These are phyloP conservation scores for Nemotelus pantherinus DNA, from an alignment of 2,888 invertebrate genomes.

Conservation along the genomic window DNA sequence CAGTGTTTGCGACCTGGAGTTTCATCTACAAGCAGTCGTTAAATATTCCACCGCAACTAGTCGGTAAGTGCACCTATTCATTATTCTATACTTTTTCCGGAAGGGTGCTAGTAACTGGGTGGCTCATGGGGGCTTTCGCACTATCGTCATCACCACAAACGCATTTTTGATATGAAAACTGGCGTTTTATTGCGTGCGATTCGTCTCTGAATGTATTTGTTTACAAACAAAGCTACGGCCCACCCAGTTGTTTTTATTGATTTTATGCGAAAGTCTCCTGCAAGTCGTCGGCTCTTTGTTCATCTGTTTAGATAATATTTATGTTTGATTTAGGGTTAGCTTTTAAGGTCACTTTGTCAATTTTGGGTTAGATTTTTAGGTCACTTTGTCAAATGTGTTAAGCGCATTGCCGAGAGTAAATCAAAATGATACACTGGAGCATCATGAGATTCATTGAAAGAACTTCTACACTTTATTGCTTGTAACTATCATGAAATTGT, in stretches of 20 bases:
- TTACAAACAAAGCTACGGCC: slow-evolving; percentile 36
- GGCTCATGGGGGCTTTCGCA: not conserved
- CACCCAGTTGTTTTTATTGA: slow-evolving; percentile 35
- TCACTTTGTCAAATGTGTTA: too few species aligned
- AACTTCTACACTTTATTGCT: too few species aligned
- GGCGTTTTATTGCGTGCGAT: slow-evolving; percentile 10
- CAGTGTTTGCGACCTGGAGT: slow-evolving; percentile 57
- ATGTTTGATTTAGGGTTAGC: not conserved
- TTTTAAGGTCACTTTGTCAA: too few species aligned
- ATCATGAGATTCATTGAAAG: too few species aligned
- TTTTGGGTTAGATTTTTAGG: too few species aligned
- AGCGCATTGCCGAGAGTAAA: too few species aligned
- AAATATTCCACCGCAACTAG: slow-evolving; percentile 55
- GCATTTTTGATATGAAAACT: slow-evolving; percentile 10
- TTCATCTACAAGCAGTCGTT: slow-evolving; percentile 55
- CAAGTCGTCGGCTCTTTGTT: slow-evolving; percentile 1
- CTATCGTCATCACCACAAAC: not conserved
- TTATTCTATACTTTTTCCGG: not conserved
- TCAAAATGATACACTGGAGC: too few species aligned
- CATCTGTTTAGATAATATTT: not conserved
- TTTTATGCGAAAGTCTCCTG: slow-evolving; percentile 27
- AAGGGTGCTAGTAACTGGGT: not conserved
- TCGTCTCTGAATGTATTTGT: slow-evolving; percentile 4
- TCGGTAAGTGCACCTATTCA: slow-evolving; percentile 51
- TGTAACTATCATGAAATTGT: too few species aligned